These are phyloP conservation scores for Actinia equina DNA, from an alignment of 64 coral and sea anemone genomes.

Conservation along the genomic window DNA sequence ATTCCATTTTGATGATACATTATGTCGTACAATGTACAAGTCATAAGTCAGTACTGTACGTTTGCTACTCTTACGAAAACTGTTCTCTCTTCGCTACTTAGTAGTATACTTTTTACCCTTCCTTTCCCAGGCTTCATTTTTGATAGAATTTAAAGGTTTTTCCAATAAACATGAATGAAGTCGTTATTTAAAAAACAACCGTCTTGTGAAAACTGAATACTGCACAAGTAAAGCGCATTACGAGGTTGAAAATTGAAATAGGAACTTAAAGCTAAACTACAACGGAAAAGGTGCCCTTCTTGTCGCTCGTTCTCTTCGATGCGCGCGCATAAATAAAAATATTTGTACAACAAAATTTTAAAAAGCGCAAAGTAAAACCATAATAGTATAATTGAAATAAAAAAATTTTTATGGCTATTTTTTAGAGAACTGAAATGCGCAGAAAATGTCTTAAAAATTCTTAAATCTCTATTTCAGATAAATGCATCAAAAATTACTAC, in stretches of 20 bases:
- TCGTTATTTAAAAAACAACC: neutral
- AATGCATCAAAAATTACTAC: neutral
- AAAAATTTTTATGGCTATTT: too few species aligned
- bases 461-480: too few species aligned
- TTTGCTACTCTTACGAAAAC: too few species aligned
- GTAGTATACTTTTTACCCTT: too few species aligned
- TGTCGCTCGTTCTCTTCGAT: neutral
- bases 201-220: neutral
- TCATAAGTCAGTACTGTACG: too few species aligned
- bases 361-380: neutral
- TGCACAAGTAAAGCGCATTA: neutral
- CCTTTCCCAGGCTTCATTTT: too few species aligned
- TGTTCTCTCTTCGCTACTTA: too few species aligned
- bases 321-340: too few species aligned
- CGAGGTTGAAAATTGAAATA: neutral
- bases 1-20: too few species aligned
- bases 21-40: too few species aligned
- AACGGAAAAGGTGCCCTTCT: neutral
- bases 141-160: too few species aligned
- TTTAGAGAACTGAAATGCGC: neutral
- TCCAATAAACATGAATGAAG: neutral
- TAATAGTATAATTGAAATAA: neutral
- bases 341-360: neutral
- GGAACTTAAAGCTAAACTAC: neutral
- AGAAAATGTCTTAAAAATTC: neutral